Percentiles rank a stretch among this genome's conserved stretches.
Evolutionary conservation across 2,113 vertebrate genomes (phyloP).

Genomic region (Carassius auratus): DNA sequence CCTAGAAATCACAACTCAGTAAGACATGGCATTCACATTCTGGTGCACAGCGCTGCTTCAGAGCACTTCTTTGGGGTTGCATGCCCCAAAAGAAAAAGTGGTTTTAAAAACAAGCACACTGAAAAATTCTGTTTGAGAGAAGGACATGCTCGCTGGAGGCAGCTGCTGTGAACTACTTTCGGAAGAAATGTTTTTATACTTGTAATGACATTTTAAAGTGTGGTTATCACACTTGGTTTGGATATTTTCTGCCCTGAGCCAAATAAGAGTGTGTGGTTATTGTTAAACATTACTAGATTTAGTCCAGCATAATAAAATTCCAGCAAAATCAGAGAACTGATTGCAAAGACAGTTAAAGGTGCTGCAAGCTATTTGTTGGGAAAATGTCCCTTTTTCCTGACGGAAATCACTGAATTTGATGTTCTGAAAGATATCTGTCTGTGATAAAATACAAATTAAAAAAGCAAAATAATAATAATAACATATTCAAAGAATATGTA

Average conservation of each 20-base stretch:
- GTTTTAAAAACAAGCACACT: not conserved
- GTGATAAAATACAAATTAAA: no score
- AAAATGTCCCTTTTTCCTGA: not conserved
- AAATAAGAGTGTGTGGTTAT: slow-evolving; percentile 10
- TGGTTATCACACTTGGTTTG: slow-evolving; percentile 15
- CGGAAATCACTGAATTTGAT: not conserved
- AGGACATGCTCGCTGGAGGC: not conserved
- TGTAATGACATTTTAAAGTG: slow-evolving; percentile 7
- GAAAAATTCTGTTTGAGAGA: not conserved
- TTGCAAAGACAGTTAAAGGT: not conserved
- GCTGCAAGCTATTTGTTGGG: not conserved
- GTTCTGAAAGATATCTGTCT: no score
- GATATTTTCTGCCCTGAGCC: slow-evolving; percentile 26
- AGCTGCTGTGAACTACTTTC: not conserved
- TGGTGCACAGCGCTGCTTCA: not conserved
- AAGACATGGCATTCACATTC: not conserved
- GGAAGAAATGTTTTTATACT: slow-evolving; percentile 17
- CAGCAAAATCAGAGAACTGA: not conserved
- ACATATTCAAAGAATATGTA: no score
- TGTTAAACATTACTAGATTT: slow-evolving; percentile 18
- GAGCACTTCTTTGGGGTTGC: not conserved
- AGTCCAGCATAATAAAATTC: not conserved
- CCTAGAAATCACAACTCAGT: slow-evolving; percentile 71
- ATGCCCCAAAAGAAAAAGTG: not conserved
- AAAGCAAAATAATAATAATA: no score